Conservation (phyloP, 2,888 invertebrate species). For the Cephus pygmeus region DNA sequence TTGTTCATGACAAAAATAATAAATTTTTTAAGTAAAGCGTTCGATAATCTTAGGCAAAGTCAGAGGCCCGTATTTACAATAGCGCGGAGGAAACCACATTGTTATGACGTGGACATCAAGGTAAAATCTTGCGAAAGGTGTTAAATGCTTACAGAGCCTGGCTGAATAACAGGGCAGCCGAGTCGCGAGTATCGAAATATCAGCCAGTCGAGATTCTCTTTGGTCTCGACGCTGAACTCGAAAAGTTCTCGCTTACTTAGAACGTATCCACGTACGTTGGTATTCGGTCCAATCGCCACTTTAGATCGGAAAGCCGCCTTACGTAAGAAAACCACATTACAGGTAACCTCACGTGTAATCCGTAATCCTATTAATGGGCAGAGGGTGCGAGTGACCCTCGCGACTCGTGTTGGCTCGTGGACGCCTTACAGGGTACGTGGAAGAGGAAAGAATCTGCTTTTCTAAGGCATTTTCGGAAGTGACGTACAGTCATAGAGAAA, state of each 20-base stretch:
- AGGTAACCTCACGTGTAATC: conserved; percentile 15
- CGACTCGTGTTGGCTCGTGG: too few relatives aligned
- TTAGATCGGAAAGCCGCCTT: conserved; percentile 24
- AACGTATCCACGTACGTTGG: not conserved
- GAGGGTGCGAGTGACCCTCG: not conserved
- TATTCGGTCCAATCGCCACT: not conserved
- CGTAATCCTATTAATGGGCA: conserved; percentile 32
- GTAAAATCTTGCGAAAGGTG: not conserved
- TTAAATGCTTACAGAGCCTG: too few relatives aligned
- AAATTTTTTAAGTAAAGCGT: not conserved
- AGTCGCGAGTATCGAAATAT: not conserved
- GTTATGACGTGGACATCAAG: not conserved
- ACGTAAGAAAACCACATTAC: conserved; percentile 19
- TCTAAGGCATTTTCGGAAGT: not conserved
- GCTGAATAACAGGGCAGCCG: too few relatives aligned
- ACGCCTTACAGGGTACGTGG: not conserved
- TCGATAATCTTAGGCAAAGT: not conserved
- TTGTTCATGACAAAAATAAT: too few relatives aligned
- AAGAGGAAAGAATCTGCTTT: not conserved
- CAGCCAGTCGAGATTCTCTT: not conserved
- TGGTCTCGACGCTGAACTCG: not conserved
- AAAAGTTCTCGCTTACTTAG: not conserved
- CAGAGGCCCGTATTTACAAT: not conserved
- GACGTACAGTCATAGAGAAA: not conserved
- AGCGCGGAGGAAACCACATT: not conserved